These are phyloP conservation scores for Mechanitis mazaeus DNA, from an alignment of 2,888 invertebrate species.

Conservation along the genomic window DNA sequence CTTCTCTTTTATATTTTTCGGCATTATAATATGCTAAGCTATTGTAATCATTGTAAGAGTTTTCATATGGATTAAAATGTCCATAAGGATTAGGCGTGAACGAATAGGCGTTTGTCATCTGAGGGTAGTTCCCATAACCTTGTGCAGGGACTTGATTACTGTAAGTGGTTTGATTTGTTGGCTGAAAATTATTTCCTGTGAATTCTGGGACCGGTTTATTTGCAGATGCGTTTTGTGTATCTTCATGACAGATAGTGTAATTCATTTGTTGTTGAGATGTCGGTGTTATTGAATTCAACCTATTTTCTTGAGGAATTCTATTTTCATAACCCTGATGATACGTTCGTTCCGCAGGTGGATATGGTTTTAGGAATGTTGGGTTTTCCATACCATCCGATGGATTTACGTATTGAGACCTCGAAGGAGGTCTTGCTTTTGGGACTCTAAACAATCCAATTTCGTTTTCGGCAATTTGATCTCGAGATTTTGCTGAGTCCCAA, in stretches of 20 bases:
- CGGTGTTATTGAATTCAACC: slow-evolving; percentile 44
- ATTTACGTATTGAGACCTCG: slow-evolving; percentile 72
- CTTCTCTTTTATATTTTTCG: slow-evolving; percentile 74
- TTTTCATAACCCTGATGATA: slow-evolving; percentile 65
- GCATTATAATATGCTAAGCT: slow-evolving; percentile 73
- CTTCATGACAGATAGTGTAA: slow-evolving; percentile 67
- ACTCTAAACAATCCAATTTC: slow-evolving; percentile 79
- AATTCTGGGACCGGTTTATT: slow-evolving; percentile 59
- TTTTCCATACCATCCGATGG: slow-evolving; percentile 66
- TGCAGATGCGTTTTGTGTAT: slow-evolving; percentile 44
- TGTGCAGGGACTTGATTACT: slow-evolving; percentile 62
- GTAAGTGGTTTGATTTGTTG: slow-evolving; percentile 59
- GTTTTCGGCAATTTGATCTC: slow-evolving; percentile 56
- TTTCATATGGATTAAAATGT: slow-evolving; percentile 72
- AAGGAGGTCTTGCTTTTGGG: slow-evolving; percentile 80
- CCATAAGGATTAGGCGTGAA: slow-evolving; percentile 70
- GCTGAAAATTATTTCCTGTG: slow-evolving; percentile 61
- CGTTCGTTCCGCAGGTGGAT: slow-evolving; percentile 74
- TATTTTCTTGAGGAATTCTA: slow-evolving; percentile 63
- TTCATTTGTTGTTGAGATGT: slow-evolving; percentile 56
- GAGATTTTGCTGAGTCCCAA: slow-evolving; percentile 64
- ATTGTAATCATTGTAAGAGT: slow-evolving; percentile 71
- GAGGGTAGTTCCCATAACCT: slow-evolving; percentile 69
- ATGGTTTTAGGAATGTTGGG: slow-evolving; percentile 79
- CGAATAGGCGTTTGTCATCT: slow-evolving; percentile 64